A percentile compares a stretch with the other conserved stretches of the same genome.
Evolutionary conservation across 2,113 vertebrate genomes (phyloP).

Genomic region (Microcebus lehilahytsara): DNA sequence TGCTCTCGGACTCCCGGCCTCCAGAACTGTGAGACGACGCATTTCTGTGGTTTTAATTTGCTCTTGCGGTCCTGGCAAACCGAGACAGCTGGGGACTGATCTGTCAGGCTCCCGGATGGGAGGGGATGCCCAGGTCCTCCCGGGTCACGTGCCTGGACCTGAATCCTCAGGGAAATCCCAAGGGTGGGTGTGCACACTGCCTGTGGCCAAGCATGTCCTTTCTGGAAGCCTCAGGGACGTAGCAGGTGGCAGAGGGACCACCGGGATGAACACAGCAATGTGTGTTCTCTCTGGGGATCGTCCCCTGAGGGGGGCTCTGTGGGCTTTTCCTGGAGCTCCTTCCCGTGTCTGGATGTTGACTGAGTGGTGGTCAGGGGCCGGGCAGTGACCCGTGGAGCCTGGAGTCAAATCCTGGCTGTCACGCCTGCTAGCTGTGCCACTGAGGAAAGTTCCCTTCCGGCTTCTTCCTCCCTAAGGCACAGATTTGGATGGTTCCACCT

Average conservation of each 20-base stretch:
- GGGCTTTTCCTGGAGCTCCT: too few relatives aligned
- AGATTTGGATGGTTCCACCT: too few relatives aligned
- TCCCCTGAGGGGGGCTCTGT: not conserved
- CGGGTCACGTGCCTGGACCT: rapidly evolving
- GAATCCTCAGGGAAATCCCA: not conserved
- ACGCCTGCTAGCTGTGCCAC: rapidly evolving
- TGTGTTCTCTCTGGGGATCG: not conserved
- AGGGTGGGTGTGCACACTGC: not conserved
- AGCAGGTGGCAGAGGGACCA: rapidly evolving
- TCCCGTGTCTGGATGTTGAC: not conserved
- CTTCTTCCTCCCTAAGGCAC: not conserved
- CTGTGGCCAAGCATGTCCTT: not conserved
- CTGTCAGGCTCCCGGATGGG: not conserved
- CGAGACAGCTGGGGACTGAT: not conserved
- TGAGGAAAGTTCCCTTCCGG: not conserved
- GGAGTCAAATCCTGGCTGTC: not conserved
- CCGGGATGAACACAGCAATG: rapidly evolving
- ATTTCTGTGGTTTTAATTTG: not conserved
- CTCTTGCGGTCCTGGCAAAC: not conserved
- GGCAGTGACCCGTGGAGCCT: not conserved
- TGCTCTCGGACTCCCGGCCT: not conserved
- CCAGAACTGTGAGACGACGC: not conserved
- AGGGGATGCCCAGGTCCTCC: not conserved
- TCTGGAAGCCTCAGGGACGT: rapidly evolving
- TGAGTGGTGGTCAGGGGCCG: not conserved